Conservation (phyloP, 2,888 invertebrate genomes). For the Chymomyza amoena region DNA sequence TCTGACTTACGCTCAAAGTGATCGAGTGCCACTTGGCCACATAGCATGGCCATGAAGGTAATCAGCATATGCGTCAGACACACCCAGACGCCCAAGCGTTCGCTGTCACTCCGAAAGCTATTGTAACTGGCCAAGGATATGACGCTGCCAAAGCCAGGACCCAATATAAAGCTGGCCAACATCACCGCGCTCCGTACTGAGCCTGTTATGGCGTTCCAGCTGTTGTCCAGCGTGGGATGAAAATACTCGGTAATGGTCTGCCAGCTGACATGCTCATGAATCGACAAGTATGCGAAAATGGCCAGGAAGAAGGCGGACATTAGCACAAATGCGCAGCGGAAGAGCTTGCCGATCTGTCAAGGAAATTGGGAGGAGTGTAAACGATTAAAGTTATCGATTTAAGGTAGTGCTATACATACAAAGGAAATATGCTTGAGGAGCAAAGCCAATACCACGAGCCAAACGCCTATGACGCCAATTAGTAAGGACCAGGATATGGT, state of each 20-base stretch:
- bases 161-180: constrained; percentile 84
- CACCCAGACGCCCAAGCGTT: constrained; percentile 75
- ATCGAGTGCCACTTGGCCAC: constrained; percentile 74
- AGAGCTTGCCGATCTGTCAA: constrained; percentile 72
- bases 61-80: constrained; percentile 68
- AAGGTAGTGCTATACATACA: constrained; percentile 46
- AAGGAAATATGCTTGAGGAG: constrained; percentile 66
- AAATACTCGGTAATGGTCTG: constrained; percentile 46
- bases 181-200: constrained; percentile 54
- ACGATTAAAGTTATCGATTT: neutral
- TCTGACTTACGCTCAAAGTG: constrained; percentile 70
- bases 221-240: constrained; percentile 47
- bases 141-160: constrained; percentile 91
- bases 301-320: constrained; percentile 67
- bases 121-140: constrained; percentile 92
- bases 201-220: constrained; percentile 34
- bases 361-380: neutral
- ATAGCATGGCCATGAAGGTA: constrained; percentile 63
- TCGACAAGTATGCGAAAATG: constrained; percentile 64
- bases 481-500: constrained; percentile 69
- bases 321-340: constrained; percentile 69
- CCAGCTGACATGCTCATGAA: constrained; percentile 54
- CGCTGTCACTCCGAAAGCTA: constrained; percentile 85
- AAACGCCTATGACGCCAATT: constrained; percentile 58
- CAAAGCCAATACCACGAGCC: constrained; percentile 63